A percentile compares a stretch with the other conserved stretches of the same genome.
Conservation (phyloP, 2,888 invertebrate genomes). For the Nemapogon koenigi region DNA sequence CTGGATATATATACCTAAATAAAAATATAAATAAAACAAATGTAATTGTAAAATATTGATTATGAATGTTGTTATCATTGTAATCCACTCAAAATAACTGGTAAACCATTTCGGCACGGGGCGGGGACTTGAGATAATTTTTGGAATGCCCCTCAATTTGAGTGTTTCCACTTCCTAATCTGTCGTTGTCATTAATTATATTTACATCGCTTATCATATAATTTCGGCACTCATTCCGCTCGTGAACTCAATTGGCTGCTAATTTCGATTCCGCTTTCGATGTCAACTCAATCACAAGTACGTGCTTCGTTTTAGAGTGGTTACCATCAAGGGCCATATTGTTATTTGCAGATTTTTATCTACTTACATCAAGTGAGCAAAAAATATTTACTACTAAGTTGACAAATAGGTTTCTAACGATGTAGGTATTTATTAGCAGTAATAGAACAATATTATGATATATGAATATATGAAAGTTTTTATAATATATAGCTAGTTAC, state of each 20-base stretch:
- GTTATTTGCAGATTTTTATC: neutral
- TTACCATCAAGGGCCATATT: constrained; percentile 10
- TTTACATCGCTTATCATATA: constrained; percentile 61
- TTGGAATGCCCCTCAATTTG: constrained; percentile 59
- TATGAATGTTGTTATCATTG: too few species aligned
- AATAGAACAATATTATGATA: too few species aligned
- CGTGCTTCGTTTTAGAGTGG: constrained; percentile 4
- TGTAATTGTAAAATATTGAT: too few species aligned
- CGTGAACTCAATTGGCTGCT: constrained; percentile 38
- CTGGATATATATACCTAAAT: too few species aligned
- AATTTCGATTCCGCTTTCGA: constrained; percentile 14
- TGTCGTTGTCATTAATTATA: constrained; percentile 61
- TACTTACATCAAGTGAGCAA: constrained; percentile 5
- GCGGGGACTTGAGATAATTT: constrained; percentile 59
- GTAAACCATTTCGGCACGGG: neutral
- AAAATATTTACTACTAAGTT: too few species aligned
- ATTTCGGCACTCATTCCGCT: constrained; percentile 45
- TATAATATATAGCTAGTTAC: too few species aligned
- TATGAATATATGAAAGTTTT: too few species aligned
- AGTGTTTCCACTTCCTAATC: constrained; percentile 57
- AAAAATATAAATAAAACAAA: too few species aligned
- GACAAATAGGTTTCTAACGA: too few species aligned
- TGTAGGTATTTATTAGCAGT: too few species aligned
- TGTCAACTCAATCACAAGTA: constrained; percentile 4
- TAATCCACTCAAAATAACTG: neutral